Percentiles rank a stretch among this genome's conserved stretches.
These are phyloP conservation scores for Acipenser transmontanus DNA, from an alignment of 2,797 vertebrate genomes.

Conservation along the genomic window DNA sequence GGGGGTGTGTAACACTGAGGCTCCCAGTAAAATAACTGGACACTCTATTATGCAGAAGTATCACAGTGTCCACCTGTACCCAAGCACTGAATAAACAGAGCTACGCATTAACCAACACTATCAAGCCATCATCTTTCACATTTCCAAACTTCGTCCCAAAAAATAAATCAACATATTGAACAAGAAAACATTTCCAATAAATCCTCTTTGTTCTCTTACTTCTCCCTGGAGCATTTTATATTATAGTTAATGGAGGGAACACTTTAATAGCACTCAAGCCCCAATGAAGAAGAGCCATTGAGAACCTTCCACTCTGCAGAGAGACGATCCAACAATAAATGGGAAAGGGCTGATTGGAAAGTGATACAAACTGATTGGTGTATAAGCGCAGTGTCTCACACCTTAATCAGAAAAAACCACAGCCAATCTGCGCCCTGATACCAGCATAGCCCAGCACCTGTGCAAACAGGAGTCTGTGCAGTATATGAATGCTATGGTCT, in stretches of 20 bases:
- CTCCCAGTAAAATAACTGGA: too few relatives aligned
- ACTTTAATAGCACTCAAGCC: too few relatives aligned
- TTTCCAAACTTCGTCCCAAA: conserved; percentile 40
- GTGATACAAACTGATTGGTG: neutral
- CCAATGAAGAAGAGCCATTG: too few relatives aligned
- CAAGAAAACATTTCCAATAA: too few relatives aligned
- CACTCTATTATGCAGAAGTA: too few relatives aligned
- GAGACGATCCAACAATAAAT: too few relatives aligned
- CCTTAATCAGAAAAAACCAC: conserved; percentile 2
- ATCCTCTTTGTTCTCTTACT: too few relatives aligned
- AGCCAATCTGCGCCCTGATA: neutral
- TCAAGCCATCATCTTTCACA: conserved; percentile 61
- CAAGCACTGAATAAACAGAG: conserved; percentile 63
- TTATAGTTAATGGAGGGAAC: too few relatives aligned
- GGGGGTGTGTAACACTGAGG: too few relatives aligned
- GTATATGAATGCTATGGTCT: neutral
- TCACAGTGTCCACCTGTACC: conserved; percentile 39
- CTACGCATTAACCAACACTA: conserved; percentile 58
- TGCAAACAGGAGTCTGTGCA: neutral
- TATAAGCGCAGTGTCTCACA: neutral
- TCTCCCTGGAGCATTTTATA: too few relatives aligned
- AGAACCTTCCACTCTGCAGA: too few relatives aligned
- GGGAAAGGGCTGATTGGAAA: neutral
- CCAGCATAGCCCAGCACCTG: conserved; percentile 4
- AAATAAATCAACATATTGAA: neutral